phyloP scores from a whole-genome alignment of 2,888 invertebrate genomes.

The Ligdia adustata region DNA sequence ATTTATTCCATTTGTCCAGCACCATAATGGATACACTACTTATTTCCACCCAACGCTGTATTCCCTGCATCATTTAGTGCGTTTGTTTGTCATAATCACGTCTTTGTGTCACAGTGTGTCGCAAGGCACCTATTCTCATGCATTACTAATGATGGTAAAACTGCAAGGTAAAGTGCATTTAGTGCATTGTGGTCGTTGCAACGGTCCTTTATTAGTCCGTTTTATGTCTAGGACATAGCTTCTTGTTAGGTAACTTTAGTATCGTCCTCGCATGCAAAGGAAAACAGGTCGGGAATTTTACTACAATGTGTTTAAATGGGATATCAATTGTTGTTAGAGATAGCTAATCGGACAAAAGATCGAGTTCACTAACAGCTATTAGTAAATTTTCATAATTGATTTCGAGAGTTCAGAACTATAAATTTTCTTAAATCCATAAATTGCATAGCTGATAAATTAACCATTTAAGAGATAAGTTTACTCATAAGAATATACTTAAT shows the following conservation, averaged over 20 bases:
- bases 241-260: constrained; percentile 10
- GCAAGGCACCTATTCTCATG: constrained; percentile 35
- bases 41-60: background rate
- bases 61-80: constrained; percentile 26
- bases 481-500: too few relatives aligned
- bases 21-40: constrained; percentile 4
- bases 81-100: constrained; percentile 40
- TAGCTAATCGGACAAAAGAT: too few relatives aligned
- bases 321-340: too few relatives aligned
- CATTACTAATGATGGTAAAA: constrained; percentile 32
- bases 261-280: too few relatives aligned
- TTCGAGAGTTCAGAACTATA: too few relatives aligned
- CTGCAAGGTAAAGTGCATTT: constrained; percentile 36
- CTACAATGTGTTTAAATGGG: background rate
- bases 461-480: too few relatives aligned
- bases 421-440: too few relatives aligned
- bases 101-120: constrained; percentile 28
- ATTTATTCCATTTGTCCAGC: too few relatives aligned
- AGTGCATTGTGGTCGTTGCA: constrained; percentile 19
- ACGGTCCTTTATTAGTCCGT: constrained; percentile 22
- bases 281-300: background rate
- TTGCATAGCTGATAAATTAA: too few relatives aligned
- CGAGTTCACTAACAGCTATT: too few relatives aligned
- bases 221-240: constrained; percentile 10
- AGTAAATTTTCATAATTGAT: too few relatives aligned